Base-by-base conservation (phyloP, 2,797 vertebrate species). In the Erethizon dorsatum region DNA sequence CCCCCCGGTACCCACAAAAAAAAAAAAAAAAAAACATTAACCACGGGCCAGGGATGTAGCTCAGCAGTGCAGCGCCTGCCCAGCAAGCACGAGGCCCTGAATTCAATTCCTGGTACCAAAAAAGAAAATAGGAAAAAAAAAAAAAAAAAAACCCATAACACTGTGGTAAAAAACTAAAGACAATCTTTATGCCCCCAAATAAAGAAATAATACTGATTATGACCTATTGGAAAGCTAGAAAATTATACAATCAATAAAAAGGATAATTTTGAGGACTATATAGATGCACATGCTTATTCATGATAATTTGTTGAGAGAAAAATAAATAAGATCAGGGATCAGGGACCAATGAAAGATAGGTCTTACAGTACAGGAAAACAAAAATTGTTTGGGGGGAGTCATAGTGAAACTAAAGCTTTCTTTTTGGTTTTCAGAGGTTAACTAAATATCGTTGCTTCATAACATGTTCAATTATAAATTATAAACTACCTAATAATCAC, bases 341-440 rank as follows among this genome's bases (percentile, higher is more conserved):
- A 37, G 15, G 6, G 31, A 7, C 61, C 20, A 92, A 57, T 93
- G 59, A 90, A 83, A 73, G n/a, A 12, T 28, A 61, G 15, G 4
- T 78, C 52, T 87, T 10, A 85, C 18, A 78, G 31, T 84, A 37
- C 8, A 65, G 8, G 26, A 59, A 87, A 45, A 83, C 61, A 37
- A 91, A 93, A 95, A 50, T 59, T 61, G 41, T 50, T 94, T 54
- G 52, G 78, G 18, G 15, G 56, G 8, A 91, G 7, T 11, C 11
- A 11, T 57, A 52, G 31, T 71, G 26, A 95, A 77, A 78, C 83
- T 65, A 87, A 82, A 50, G 12, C 8, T 91, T 86, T 54, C 8
- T 67, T 90, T 93, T 88, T 75, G 80, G 45, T 82, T 88, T 90
- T 56, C 73, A 90, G 88, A 45, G 69, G 31, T 71, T 90, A 83